phyloP scores from a whole-genome alignment of 1,140 invertebrate species.

The Calephelis virginiensis region DNA sequence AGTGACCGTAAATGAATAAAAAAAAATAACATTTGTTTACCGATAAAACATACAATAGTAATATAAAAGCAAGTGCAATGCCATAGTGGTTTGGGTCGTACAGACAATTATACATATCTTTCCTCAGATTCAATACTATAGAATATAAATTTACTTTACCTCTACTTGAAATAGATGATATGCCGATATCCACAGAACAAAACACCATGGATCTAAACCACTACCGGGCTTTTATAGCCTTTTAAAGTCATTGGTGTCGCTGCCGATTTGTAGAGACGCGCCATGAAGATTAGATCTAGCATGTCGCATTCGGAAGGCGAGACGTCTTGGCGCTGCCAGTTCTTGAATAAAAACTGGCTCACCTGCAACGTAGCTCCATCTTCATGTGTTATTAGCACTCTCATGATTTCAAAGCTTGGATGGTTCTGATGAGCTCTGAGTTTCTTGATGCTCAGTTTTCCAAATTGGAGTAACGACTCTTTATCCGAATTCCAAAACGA shows the following conservation, averaged over 20 bases:
- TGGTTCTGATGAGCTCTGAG: no score
- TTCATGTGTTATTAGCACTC: neutral
- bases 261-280: neutral
- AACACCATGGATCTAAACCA: neutral
- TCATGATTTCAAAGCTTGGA: no score
- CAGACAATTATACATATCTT: neutral
- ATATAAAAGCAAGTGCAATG: neutral
- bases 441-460: neutral
- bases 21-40: neutral
- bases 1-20: neutral
- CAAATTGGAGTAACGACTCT: neutral
- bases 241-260: neutral
- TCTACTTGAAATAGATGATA: neutral
- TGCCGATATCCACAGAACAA: neutral
- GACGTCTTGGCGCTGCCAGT: no score
- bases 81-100: neutral
- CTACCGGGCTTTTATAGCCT: neutral
- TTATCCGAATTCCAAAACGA: no score
- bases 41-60: neutral
- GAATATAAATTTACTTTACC: neutral
- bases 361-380: neutral
- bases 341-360: neutral
- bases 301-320: neutral
- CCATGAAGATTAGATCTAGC: neutral
- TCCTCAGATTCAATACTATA: neutral